Conservation (phyloP, 1,140 invertebrate genomes). For the Drosophila prosaltans region DNA sequence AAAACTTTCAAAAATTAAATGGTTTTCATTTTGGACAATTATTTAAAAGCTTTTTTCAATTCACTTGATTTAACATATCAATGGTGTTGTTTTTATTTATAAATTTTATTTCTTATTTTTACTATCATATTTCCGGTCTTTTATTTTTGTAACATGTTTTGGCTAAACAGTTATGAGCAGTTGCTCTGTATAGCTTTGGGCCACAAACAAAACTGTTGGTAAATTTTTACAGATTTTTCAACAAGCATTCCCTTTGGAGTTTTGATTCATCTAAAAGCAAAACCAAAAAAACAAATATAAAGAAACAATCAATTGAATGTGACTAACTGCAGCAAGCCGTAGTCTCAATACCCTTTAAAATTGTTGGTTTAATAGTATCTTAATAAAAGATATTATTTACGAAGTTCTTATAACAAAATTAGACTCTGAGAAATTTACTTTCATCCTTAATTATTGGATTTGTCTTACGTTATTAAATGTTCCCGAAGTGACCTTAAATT, state of each 20-base stretch:
- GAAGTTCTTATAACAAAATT: no score
- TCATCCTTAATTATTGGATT: no score
- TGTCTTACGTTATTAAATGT: no score
- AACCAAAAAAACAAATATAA: constrained; percentile 39
- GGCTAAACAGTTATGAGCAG: no score
- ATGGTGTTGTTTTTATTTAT: neutral
- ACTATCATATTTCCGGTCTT: constrained; percentile 11
- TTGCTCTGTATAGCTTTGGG: constrained; percentile 23
- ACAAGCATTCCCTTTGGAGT: constrained; percentile 46
- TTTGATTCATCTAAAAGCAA: constrained; percentile 29
- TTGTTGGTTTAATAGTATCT: neutral
- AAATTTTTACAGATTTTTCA: constrained; percentile 56
- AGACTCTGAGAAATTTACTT: no score
- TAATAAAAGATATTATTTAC: no score
- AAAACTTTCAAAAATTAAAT: neutral
- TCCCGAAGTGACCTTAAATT: no score
- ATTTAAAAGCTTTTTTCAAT: constrained; percentile 28
- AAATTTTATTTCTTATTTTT: neutral
- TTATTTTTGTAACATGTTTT: no score
- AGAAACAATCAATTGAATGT: constrained; percentile 32
- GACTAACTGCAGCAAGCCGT: neutral
- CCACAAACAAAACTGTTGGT: constrained; percentile 38
- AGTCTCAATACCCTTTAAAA: constrained; percentile 24
- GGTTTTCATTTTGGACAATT: neutral
- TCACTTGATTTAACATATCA: neutral